These are phyloP conservation scores for Argopecten irradians DNA, from an alignment of 1,140 invertebrate species.

Conservation along the genomic window DNA sequence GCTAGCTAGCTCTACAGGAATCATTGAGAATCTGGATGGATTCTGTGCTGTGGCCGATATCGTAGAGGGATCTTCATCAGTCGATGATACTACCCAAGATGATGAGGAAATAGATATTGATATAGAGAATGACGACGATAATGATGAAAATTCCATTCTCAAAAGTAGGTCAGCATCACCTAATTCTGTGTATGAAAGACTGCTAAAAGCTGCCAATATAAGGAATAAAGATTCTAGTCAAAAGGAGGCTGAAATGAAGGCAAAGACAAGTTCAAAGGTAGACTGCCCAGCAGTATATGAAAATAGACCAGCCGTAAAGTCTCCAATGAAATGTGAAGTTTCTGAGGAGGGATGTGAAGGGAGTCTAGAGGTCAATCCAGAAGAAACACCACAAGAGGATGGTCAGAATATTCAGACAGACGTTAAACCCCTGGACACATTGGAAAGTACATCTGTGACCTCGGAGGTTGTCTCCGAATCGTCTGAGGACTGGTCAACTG, in stretches of 20 bases:
- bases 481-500: background rate
- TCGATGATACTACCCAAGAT: conserved; percentile 32
- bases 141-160: conserved; percentile 62
- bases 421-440: background rate
- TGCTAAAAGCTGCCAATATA: conserved; percentile 64
- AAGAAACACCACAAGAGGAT: background rate
- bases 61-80: conserved; percentile 33
- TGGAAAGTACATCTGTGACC: background rate
- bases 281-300: background rate
- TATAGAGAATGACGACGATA: conserved; percentile 69
- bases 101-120: conserved; percentile 67
- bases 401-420: background rate
- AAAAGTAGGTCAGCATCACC: conserved; percentile 66
- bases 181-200: conserved; percentile 68
- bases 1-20: conserved; percentile 47
- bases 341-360: background rate
- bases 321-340: conserved; percentile 47
- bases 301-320: conserved; percentile 30
- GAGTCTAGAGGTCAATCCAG: background rate
- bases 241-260: background rate
- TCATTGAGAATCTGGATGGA: conserved; percentile 58
- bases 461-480: background rate
- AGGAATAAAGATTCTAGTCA: conserved; percentile 40
- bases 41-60: conserved; percentile 61
- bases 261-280: background rate